These are phyloP conservation scores for Amphimedon queenslandica DNA, from an alignment of 37 sponge, comb jelly and placozoan species.

Conservation along the genomic window DNA sequence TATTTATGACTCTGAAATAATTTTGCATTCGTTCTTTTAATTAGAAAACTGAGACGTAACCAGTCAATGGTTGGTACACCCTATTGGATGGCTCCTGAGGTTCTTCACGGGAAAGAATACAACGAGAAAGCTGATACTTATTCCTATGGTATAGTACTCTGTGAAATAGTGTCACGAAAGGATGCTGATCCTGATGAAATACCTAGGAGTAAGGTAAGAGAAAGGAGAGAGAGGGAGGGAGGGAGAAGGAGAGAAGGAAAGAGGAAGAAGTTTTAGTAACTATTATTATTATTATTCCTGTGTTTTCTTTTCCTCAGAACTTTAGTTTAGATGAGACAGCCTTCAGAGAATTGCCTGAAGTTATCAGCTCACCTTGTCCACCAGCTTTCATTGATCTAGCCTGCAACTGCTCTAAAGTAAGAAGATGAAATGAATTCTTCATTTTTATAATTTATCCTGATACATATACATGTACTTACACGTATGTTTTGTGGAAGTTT, in stretches of 20 bases:
- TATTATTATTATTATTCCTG: background rate
- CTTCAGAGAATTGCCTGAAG: conserved; percentile 32
- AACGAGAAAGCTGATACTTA: conserved; percentile 85
- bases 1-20: background rate
- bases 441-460: no score
- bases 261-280: no score
- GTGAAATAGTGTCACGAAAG: conserved; percentile 79
- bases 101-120: conserved; percentile 58
- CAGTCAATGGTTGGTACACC: conserved; percentile 86
- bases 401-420: conserved; percentile 55
- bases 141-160: conserved; percentile 85
- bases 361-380: conserved; percentile 32
- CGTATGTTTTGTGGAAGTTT: no score
- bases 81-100: conserved; percentile 92
- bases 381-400: conserved; percentile 55
- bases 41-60: conserved; percentile 13
- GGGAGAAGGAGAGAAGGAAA: no score
- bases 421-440: no score
- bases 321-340: conserved; percentile 52
- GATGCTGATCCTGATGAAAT: conserved; percentile 88
- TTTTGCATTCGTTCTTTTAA: background rate
- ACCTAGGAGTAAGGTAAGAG: conserved; percentile 58
- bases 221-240: background rate
- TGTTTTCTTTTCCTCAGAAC: conserved; percentile 35
- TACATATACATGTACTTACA: no score